Conservation (phyloP, 2,113 vertebrate genomes). For the Aythya baeri region DNA sequence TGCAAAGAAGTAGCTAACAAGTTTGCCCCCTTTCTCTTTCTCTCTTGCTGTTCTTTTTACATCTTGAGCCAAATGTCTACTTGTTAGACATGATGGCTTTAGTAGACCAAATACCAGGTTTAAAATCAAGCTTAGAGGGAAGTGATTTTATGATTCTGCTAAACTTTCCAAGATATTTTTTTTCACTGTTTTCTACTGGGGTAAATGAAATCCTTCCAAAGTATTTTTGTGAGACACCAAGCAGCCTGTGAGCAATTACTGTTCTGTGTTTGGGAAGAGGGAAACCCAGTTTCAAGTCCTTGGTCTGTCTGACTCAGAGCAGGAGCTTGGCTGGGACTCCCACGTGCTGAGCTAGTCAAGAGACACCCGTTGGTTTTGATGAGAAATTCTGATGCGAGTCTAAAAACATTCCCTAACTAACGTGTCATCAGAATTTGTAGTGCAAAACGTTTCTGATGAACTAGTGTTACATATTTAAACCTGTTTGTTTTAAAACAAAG, state of each 20-base stretch:
- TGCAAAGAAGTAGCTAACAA: conserved; percentile 16
- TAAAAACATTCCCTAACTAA: neutral
- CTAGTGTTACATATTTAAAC: neutral
- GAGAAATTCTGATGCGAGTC: neutral
- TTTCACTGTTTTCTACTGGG: neutral
- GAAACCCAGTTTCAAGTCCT: neutral
- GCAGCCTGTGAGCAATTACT: neutral
- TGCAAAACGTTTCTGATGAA: neutral
- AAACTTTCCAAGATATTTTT: neutral
- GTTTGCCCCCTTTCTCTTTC: conserved; percentile 35
- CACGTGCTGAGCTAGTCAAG: fast-evolving
- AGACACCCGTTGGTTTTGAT: neutral
- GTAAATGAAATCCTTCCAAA: neutral
- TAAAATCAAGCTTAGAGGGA: neutral
- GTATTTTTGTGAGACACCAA: neutral
- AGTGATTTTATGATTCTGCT: neutral
- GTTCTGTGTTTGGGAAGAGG: neutral
- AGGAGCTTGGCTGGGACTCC: neutral
- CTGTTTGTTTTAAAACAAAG: neutral
- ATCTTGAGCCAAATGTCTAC: neutral
- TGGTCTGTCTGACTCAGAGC: neutral
- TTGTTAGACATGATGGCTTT: neutral
- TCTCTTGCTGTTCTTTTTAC: neutral
- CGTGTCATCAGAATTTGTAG: neutral
- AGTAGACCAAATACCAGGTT: neutral